Evolutionary conservation across 2,797 vertebrate genomes (phyloP).

Genomic region (Pseudotriccus pelzelni): DNA sequence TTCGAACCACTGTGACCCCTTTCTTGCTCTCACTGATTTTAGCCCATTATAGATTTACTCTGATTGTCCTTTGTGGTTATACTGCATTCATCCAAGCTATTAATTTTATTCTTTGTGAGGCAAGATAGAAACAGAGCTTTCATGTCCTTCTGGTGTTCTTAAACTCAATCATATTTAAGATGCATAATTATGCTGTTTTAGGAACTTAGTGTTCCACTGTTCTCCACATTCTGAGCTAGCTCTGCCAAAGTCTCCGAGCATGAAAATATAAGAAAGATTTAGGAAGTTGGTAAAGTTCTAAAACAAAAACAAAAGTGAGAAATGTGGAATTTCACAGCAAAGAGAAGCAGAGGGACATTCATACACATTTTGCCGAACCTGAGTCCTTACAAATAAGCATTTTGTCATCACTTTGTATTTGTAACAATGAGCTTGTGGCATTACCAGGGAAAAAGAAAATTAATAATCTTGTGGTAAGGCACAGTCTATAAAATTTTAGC

Average conservation of each 20-base stretch:
- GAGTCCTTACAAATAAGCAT: neutral
- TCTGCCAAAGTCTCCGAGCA: neutral
- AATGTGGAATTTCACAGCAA: neutral
- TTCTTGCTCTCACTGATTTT: neutral
- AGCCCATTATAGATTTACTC: neutral
- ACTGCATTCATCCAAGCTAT: neutral
- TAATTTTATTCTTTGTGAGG: constrained; percentile 5
- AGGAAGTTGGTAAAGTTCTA: neutral
- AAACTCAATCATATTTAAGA: constrained; percentile 22
- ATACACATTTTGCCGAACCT: neutral
- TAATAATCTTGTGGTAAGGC: neutral
- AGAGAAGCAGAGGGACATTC: neutral
- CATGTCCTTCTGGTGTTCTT: neutral
- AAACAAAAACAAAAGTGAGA: neutral
- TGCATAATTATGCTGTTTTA: constrained; percentile 15
- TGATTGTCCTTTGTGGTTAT: neutral
- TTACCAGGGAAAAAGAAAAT: neutral
- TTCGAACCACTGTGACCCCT: neutral
- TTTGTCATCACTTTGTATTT: neutral
- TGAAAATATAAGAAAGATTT: neutral
- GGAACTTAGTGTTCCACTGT: neutral
- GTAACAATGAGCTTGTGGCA: neutral
- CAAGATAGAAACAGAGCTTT: constrained; percentile 7
- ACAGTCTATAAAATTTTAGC: neutral
- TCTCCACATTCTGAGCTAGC: neutral